phyloP scores from a whole-genome alignment of 2,113 vertebrate species.

The Brachypodius melanocephalos region DNA sequence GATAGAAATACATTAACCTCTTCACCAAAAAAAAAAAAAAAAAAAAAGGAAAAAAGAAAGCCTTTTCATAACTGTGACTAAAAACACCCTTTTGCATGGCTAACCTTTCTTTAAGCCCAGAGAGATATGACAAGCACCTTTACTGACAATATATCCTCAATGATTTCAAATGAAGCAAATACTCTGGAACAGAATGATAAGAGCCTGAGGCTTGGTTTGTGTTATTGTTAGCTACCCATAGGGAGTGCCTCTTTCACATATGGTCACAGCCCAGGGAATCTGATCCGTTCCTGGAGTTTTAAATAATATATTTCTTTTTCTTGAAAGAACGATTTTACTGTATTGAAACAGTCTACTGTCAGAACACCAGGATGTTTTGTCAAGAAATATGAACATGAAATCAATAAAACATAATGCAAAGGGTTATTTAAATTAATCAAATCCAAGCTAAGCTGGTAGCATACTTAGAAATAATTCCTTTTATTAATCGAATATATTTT shows the following conservation, averaged over 20 bases:
- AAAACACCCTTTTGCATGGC: not conserved
- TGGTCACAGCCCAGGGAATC: not conserved
- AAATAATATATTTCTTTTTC: not conserved
- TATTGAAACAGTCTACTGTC: not conserved
- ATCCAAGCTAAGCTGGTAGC: not conserved
- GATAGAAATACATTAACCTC: not conserved
- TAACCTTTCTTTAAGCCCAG: conserved; percentile 25
- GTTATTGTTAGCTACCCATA: not conserved
- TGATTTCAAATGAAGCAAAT: not conserved
- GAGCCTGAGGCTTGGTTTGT: not conserved
- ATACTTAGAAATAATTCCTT: not conserved
- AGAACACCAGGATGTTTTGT: not conserved
- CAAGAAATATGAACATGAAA: not conserved
- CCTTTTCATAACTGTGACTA: not conserved
- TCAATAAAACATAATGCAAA: not conserved
- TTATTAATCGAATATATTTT: not conserved
- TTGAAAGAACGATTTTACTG: not conserved
- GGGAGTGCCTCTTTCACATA: not conserved
- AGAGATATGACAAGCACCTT: not conserved
- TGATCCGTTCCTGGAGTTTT: not conserved
- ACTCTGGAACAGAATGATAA: conserved; percentile 21
- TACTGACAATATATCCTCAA: not conserved
- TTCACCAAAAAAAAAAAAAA: not conserved
- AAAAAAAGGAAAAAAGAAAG: too few relatives aligned
- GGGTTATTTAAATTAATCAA: not conserved